Evolutionary conservation across 2,888 invertebrate genomes (phyloP).

Genomic region (Drosophila atroscutellata): DNA sequence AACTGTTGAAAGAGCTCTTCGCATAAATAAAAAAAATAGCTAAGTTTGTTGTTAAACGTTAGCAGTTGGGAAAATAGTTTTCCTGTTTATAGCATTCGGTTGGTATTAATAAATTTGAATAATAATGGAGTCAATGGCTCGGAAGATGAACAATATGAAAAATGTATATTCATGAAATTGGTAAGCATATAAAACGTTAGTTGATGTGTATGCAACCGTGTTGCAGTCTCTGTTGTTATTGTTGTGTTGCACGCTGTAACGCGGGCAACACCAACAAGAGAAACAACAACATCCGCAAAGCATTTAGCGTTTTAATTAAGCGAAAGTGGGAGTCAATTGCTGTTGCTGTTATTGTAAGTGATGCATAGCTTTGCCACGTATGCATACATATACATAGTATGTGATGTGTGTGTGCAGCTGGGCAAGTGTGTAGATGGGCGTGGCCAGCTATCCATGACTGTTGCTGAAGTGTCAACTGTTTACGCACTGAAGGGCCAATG

Average conservation of each 20-base stretch:
- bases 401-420: neutral
- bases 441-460: conserved; percentile 48
- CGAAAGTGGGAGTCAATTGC: conserved; percentile 62
- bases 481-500: conserved; percentile 64
- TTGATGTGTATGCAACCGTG: conserved; percentile 25
- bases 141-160: conserved; percentile 14
- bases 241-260: conserved; percentile 24
- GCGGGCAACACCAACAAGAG: conserved; percentile 11
- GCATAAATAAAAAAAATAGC: neutral
- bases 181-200: conserved; percentile 4
- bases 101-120: neutral
- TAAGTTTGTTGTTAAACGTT: too few species aligned
- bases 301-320: conserved; percentile 77
- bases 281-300: conserved; percentile 55
- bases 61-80: neutral
- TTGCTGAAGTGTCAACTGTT: conserved; percentile 63
- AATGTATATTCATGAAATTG: conserved; percentile 11
- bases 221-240: conserved; percentile 21
- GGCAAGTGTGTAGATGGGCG: conserved; percentile 34
- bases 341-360: conserved; percentile 29
- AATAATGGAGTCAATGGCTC: conserved; percentile 5
- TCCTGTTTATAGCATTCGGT: neutral
- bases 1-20: neutral
- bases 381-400: neutral
- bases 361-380: conserved; percentile 10